Conservation (phyloP, 2,113 vertebrate genomes). For the Marmota monax region DNA sequence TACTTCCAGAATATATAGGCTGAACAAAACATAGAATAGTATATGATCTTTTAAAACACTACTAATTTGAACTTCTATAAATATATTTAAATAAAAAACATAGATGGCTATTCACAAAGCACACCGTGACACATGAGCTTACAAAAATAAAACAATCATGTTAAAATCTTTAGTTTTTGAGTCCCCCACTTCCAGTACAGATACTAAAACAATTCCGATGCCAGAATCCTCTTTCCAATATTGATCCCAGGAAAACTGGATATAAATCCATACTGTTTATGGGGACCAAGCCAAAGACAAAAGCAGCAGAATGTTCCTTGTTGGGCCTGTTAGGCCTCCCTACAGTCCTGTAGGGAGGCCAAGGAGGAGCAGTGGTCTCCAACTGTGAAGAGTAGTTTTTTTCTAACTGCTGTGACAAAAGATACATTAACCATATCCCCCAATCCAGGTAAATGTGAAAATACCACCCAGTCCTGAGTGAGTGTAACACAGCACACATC, state of each 20-base stretch:
- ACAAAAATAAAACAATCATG: constrained; percentile 86
- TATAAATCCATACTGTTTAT: constrained; percentile 10
- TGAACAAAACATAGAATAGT: constrained; percentile 69
- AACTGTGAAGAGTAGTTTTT: not conserved
- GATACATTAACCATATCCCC: constrained; percentile 21
- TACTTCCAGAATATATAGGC: constrained; percentile 63
- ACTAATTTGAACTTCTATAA: constrained; percentile 85
- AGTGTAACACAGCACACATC: fast-evolving
- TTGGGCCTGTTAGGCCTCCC: not conserved
- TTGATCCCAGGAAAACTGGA: not conserved
- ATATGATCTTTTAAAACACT: constrained; percentile 78
- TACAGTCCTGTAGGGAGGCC: constrained; percentile 5
- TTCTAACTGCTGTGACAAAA: constrained; percentile 63
- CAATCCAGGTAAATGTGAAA: constrained; percentile 33
- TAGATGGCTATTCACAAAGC: constrained; percentile 80
- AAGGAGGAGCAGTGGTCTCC: constrained; percentile 22
- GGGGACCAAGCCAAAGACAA: constrained; percentile 25
- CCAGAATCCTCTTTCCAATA: not conserved
- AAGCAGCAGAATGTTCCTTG: constrained; percentile 3
- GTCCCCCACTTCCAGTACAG: not conserved
- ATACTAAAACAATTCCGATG: constrained; percentile 54
- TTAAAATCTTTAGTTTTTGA: constrained; percentile 51
- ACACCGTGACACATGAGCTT: constrained; percentile 78
- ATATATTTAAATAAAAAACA: constrained; percentile 89
- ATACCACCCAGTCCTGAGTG: not conserved